Conservation (phyloP, 30 jellyfish, hydroid and myxozoan species). For the Nemopilema nomurai region DNA sequence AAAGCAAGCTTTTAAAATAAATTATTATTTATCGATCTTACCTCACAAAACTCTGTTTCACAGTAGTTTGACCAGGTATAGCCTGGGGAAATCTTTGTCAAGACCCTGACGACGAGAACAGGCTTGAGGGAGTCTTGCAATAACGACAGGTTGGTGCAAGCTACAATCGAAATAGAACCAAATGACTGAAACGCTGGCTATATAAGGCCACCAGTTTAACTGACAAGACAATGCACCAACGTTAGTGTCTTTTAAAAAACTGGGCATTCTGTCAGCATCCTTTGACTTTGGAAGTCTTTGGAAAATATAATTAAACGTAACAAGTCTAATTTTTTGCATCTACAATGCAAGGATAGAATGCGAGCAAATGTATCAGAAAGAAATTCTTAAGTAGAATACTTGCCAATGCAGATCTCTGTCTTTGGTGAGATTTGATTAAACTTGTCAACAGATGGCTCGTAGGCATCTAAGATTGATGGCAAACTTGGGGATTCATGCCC, state of each 20-base stretch:
- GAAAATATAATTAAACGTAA: too few species aligned
- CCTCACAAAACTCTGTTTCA: constrained; percentile 90
- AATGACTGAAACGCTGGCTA: too few species aligned
- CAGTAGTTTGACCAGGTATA: constrained; percentile 74
- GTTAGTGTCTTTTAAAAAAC: too few species aligned
- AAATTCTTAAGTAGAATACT: background rate
- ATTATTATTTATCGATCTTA: background rate
- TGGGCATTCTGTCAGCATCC: too few species aligned
- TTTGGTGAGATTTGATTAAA: background rate
- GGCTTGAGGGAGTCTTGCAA: constrained; percentile 46
- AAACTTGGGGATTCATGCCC: background rate
- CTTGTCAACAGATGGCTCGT: background rate
- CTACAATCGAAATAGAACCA: constrained; percentile 8
- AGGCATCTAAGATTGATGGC: too few species aligned
- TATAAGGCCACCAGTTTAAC: too few species aligned
- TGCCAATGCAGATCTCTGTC: constrained; percentile 3
- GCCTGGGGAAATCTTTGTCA: constrained; percentile 62
- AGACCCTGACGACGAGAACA: constrained; percentile 58
- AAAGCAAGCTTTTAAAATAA: too few species aligned
- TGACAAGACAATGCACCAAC: too few species aligned
- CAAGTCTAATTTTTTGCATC: background rate
- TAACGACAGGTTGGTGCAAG: constrained; percentile 55
- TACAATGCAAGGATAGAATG: background rate
- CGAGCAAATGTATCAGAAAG: background rate
- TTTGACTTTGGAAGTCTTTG: too few species aligned